phyloP scores from a whole-genome alignment of 2,113 vertebrate genomes.

The Amphilophus citrinellus region DNA sequence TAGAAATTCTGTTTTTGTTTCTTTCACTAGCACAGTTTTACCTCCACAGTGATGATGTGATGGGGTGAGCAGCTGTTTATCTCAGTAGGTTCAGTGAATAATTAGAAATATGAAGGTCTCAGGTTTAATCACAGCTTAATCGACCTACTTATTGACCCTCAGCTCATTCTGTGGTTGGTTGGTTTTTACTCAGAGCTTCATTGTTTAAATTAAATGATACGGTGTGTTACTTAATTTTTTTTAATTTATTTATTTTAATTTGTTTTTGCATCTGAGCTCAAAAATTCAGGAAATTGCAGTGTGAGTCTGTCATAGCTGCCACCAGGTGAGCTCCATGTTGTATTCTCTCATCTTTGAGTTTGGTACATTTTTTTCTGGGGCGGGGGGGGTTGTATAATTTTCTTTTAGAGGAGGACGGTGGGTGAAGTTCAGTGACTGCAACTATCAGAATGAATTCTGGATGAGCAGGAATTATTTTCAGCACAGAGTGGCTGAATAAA shows the following conservation, averaged over 20 bases:
- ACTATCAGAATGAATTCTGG: accelerated
- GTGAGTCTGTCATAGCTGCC: too few species aligned
- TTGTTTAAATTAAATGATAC: too few species aligned
- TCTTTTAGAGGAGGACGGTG: background rate
- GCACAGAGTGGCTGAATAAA: background rate
- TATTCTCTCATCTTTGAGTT: background rate
- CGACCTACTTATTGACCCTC: background rate
- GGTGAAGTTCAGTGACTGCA: background rate
- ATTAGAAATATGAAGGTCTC: background rate
- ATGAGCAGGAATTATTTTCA: background rate
- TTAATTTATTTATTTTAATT: too few species aligned
- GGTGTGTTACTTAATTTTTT: too few species aligned
- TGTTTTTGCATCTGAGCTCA: too few species aligned
- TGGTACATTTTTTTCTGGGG: too few species aligned
- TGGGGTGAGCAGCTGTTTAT: background rate
- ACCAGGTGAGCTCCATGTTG: too few species aligned
- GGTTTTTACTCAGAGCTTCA: too few species aligned
- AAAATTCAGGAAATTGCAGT: too few species aligned
- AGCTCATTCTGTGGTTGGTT: too few species aligned
- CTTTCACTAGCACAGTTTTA: background rate
- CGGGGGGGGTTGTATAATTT: background rate
- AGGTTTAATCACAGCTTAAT: background rate
- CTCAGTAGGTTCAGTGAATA: background rate
- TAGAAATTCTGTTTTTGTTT: background rate
- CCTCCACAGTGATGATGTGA: background rate